Base-by-base conservation (phyloP, 30 jellyfish, hydroid and myxozoan genomes). In the Sanderia malayensis region DNA sequence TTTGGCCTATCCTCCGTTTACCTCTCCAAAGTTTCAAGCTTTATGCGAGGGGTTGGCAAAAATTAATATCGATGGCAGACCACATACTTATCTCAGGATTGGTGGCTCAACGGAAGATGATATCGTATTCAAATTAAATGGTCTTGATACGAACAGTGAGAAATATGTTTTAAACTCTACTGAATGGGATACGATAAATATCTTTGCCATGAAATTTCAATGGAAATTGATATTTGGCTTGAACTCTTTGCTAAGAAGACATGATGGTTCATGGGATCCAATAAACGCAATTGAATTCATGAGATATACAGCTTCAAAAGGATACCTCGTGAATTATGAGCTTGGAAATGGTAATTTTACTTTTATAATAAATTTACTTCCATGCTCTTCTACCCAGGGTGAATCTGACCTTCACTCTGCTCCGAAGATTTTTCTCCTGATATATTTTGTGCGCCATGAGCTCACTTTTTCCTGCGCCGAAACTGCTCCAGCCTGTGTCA, bases 241-340 rank as follows among this genome's bases (percentile, higher is more conserved):
- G 53, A 88, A 88, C 45, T 47, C 87, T 1, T 74, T 88, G 57
- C 55, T 44, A 31, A 57, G 90, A 19, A 71, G 61, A 32, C 55
- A 65, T 34, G 95, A 88, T 80, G 97, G 97, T 6, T 32, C 83
- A 23, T 88, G 95, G 95, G 93, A 88, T 44, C 95, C 97, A 1
- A 32, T 82, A 19, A 88, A 88, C 74, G 87, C 93, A 11, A 71
- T 80, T 32, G 74, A 46, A 63, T 61, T 88, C 17, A 49, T 88
- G 59, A 61, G 90, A 49, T 81, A 81, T 71, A 64, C 87, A 25
- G 37, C 52, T 13, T 20, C 61, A 26, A 74, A 59, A 61, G 95
- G 95, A 28, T 88, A 88, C 58, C 58, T 55, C 32, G 92, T 88
- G 66, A 76, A 81, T 26, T 88, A 52, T 68, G 97, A 88, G 47